These are phyloP conservation scores for Eristalis arbustorum DNA, from an alignment of 2,888 invertebrate species.

Conservation along the genomic window DNA sequence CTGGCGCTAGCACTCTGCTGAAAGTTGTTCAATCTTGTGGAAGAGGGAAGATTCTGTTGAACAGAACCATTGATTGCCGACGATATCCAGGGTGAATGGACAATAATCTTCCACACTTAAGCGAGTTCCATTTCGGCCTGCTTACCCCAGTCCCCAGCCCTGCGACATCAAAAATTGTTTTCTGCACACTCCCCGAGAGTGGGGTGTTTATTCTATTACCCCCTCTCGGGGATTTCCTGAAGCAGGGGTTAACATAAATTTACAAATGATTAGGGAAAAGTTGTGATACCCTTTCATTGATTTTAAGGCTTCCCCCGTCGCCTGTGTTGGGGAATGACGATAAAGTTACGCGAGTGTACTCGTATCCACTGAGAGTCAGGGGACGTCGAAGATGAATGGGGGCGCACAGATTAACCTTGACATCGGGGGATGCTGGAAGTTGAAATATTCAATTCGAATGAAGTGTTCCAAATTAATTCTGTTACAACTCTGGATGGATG, in stretches of 20 bases:
- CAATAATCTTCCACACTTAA: constrained; percentile 1
- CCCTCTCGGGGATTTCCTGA: neutral
- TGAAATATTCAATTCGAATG: neutral
- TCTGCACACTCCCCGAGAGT: neutral
- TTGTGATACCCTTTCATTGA: constrained; percentile 31
- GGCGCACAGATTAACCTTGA: constrained; percentile 18
- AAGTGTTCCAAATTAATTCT: constrained; percentile 16
- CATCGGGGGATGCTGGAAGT: neutral
- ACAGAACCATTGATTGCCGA: neutral
- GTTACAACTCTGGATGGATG: neutral
- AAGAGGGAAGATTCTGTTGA: neutral
- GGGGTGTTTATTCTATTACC: neutral
- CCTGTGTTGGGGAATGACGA: neutral
- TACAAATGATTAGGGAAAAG: constrained; percentile 24
- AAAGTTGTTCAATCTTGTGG: neutral
- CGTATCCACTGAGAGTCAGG: neutral
- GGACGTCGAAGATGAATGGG: constrained; percentile 9
- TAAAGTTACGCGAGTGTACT: neutral
- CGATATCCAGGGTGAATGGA: constrained; percentile 15
- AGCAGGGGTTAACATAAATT: constrained; percentile 26
- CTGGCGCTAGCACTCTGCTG: neutral
- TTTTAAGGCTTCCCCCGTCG: neutral
- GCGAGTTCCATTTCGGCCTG: neutral
- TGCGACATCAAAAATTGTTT: neutral
- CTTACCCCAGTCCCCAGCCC: neutral